Evolutionary conservation across 2,888 invertebrate genomes (phyloP).

Genomic region (Alloscopus bannaensis): DNA sequence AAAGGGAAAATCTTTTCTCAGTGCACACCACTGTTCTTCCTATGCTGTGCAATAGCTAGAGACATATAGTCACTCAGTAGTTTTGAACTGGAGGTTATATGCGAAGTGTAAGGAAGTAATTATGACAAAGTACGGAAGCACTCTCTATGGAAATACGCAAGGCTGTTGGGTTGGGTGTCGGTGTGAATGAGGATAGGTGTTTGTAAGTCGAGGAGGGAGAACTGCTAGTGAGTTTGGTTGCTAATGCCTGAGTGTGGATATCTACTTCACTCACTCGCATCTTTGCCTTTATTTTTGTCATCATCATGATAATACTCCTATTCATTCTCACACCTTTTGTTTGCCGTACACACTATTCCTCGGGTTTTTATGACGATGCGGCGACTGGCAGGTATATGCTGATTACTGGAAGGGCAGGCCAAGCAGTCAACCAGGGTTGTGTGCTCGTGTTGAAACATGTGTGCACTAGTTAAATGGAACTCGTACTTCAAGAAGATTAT

Average conservation of each 20-base stretch:
- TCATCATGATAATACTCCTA: conserved; percentile 8
- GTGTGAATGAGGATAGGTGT: not conserved
- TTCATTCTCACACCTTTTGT: conserved; percentile 21
- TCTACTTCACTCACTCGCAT: conserved; percentile 12
- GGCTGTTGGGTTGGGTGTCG: not conserved
- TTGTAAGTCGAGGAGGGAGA: too few relatives aligned
- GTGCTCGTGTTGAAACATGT: too few relatives aligned
- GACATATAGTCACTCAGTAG: not conserved
- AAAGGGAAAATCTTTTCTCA: conserved; percentile 1
- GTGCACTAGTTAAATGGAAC: conserved; percentile 18
- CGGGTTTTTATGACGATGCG: too few relatives aligned
- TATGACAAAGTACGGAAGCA: conserved; percentile 33
- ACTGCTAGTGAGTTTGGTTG: not conserved
- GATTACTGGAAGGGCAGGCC: too few relatives aligned
- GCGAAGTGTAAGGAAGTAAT: conserved; percentile 18
- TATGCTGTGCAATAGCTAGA: not conserved
- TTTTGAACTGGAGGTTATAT: not conserved
- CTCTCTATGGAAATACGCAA: conserved; percentile 20
- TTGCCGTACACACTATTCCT: conserved; percentile 9
- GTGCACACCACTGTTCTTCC: not conserved
- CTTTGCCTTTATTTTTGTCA: conserved; percentile 5
- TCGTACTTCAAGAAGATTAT: conserved; percentile 15
- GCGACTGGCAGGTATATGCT: too few relatives aligned
- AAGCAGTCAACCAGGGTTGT: too few relatives aligned
- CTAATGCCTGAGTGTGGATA: not conserved